A percentile compares a stretch with the other conserved stretches of the same genome.
Conservation (phyloP, 2,888 invertebrate genomes). For the Galerucella nymphaeae region DNA sequence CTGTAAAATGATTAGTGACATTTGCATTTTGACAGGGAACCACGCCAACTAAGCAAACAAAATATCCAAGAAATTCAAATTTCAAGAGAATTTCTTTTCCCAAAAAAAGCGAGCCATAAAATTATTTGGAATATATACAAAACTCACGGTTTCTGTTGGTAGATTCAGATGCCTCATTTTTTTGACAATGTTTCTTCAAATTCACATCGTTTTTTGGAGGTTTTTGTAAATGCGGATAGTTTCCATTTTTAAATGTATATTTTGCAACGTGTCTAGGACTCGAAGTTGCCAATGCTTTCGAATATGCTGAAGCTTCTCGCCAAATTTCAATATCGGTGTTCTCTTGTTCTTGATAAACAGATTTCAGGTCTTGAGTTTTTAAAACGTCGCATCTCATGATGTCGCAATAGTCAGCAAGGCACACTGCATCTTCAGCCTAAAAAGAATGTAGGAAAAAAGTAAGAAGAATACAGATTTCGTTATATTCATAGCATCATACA, state of each 20-base stretch:
- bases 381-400: slow-evolving; percentile 94
- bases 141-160: slow-evolving; percentile 49
- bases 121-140: background rate
- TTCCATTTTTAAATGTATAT: slow-evolving; percentile 59
- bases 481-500: too few species aligned
- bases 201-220: slow-evolving; percentile 34
- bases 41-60: too few species aligned
- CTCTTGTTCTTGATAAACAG: slow-evolving; percentile 74
- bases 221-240: slow-evolving; percentile 52
- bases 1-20: slow-evolving; percentile 42
- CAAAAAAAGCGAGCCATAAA: too few species aligned
- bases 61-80: too few species aligned
- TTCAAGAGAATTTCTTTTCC: too few species aligned
- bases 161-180: slow-evolving; percentile 57
- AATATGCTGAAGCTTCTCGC: slow-evolving; percentile 80
- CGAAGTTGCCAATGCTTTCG: slow-evolving; percentile 70
- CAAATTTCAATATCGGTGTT: slow-evolving; percentile 87
- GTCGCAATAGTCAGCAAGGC: slow-evolving; percentile 94
- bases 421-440: slow-evolving; percentile 91
- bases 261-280: slow-evolving; percentile 63
- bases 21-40: background rate
- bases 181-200: slow-evolving; percentile 58
- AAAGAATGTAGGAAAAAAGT: slow-evolving; percentile 18
- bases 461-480: too few species aligned
- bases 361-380: slow-evolving; percentile 76